Evolutionary conservation across 2,113 vertebrate genomes (phyloP).

Genomic region (Misgurnus anguillicaudatus): DNA sequence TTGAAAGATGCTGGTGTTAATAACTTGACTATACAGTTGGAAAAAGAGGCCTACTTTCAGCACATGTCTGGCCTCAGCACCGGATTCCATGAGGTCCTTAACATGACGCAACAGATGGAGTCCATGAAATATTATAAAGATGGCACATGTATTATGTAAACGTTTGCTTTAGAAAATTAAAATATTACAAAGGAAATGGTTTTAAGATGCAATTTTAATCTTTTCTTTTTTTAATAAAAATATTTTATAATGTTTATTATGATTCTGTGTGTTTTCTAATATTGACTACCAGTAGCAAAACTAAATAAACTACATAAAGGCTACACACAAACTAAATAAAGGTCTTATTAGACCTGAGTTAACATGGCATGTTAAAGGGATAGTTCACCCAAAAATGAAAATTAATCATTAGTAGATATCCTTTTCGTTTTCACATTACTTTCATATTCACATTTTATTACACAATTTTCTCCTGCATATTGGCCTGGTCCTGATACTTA

Average conservation of each 20-base stretch:
- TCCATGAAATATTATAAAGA: constrained; percentile 91
- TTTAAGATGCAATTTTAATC: constrained; percentile 15
- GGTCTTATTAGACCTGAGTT: too few species aligned
- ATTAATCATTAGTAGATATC: too few species aligned
- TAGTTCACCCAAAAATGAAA: too few species aligned
- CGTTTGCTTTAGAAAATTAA: constrained; percentile 54
- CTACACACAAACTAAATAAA: too few species aligned
- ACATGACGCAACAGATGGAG: constrained; percentile 95
- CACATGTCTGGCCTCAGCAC: constrained; percentile 97
- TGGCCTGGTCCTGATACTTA: too few species aligned
- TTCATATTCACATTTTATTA: too few species aligned
- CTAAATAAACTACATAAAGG: too few species aligned
- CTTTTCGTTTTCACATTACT: too few species aligned
- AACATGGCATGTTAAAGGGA: too few species aligned
- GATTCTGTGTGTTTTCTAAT: too few species aligned
- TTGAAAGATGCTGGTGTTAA: constrained; percentile 95
- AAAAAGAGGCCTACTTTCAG: constrained; percentile 98
- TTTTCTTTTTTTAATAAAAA: constrained; percentile 2
- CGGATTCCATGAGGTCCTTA: constrained; percentile 92
- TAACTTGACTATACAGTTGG: constrained; percentile 95
- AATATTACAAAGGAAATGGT: constrained; percentile 36
- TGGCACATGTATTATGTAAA: constrained; percentile 93
- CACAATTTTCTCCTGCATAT: too few species aligned
- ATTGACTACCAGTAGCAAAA: too few species aligned
- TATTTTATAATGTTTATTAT: background rate